Conservation (phyloP, 2,113 vertebrate species). For the Anthoscopus minutus region DNA sequence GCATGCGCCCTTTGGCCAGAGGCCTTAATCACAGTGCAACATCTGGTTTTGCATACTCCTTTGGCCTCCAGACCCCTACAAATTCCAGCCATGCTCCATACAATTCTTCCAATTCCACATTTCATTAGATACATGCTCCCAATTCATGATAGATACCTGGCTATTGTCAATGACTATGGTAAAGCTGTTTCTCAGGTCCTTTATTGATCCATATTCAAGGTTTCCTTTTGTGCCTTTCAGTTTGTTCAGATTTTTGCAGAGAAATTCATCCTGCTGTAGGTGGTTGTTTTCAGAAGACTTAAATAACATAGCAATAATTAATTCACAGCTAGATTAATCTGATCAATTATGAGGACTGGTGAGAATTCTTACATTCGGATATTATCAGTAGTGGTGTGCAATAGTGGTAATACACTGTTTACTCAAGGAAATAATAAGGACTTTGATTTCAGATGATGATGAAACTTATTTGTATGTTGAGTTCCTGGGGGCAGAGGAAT, state of each 20-base stretch:
- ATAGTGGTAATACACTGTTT: neutral
- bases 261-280: neutral
- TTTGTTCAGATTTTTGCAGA: neutral
- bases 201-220: neutral
- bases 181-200: neutral
- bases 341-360: neutral
- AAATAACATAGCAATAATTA: neutral
- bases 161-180: neutral
- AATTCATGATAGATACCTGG: neutral
- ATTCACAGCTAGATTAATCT: neutral
- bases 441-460: neutral
- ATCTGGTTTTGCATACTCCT: neutral
- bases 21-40: neutral
- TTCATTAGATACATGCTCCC: neutral
- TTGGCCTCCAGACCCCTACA: neutral
- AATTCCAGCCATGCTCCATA: neutral
- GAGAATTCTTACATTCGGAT: neutral
- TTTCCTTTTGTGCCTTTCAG: neutral
- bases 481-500: neutral
- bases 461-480: neutral
- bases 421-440: neutral
- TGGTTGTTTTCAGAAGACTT: neutral
- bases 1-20: rapidly evolving
- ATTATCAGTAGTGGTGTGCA: too few species aligned
- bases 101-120: neutral